These are phyloP conservation scores for Portevinia maculata DNA, from an alignment of 2,888 invertebrate species.

Conservation along the genomic window DNA sequence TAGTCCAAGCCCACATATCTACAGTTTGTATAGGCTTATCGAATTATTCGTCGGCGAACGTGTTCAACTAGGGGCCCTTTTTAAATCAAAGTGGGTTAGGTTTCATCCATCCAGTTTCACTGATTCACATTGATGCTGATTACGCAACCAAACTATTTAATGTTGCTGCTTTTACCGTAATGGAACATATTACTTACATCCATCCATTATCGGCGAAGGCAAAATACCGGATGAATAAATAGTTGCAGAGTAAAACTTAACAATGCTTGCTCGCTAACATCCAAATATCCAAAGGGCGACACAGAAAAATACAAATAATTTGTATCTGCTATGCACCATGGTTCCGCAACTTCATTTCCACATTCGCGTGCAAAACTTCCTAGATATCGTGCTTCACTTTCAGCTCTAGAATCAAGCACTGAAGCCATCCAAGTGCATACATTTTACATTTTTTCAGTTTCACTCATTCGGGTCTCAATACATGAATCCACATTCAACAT, in stretches of 20 bases:
- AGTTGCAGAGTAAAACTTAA: slow-evolving; percentile 19
- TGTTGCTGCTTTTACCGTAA: neutral
- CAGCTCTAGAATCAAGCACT: slow-evolving; percentile 29
- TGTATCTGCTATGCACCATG: slow-evolving; percentile 7
- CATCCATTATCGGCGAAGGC: neutral
- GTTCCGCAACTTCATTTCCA: slow-evolving; percentile 30
- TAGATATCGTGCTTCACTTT: slow-evolving; percentile 26
- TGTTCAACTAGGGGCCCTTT: slow-evolving; percentile 39
- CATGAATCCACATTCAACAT: slow-evolving; percentile 44
- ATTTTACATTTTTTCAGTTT: slow-evolving; percentile 60
- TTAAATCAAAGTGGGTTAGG: slow-evolving; percentile 4
- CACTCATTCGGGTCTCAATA: slow-evolving; percentile 67
- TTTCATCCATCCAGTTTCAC: slow-evolving; percentile 42
- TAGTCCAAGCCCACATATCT: slow-evolving; percentile 24
- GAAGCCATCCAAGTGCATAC: slow-evolving; percentile 70
- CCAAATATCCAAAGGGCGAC: slow-evolving; percentile 23
- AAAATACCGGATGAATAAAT: slow-evolving; percentile 5
- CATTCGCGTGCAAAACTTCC: slow-evolving; percentile 24
- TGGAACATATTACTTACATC: neutral
- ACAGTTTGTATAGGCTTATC: slow-evolving; percentile 33
- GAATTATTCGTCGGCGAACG: slow-evolving; percentile 54
- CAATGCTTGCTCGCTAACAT: slow-evolving; percentile 23
- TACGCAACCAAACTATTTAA: neutral
- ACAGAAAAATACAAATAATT: slow-evolving; percentile 25
- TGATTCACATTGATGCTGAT: slow-evolving; percentile 32